These are phyloP conservation scores for Tarsius wallacei DNA, from an alignment of 2,797 vertebrate species.

Conservation along the genomic window DNA sequence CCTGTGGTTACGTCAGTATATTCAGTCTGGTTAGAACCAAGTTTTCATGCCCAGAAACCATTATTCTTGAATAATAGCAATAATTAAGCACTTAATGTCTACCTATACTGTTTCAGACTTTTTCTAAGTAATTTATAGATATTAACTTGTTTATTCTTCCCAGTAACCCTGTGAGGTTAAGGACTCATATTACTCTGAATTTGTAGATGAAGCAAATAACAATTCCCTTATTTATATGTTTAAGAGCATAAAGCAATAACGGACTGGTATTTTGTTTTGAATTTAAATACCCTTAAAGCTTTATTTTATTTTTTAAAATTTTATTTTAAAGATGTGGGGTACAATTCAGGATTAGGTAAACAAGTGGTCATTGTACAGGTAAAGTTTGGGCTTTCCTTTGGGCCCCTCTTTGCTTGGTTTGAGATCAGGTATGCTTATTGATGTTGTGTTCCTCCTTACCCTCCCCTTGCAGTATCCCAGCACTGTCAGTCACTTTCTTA, in stretches of 20 bases:
- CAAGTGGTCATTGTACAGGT: no score
- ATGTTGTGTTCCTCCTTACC: no score
- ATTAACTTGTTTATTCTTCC: not conserved
- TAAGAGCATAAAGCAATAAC: not conserved
- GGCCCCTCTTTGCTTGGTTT: no score
- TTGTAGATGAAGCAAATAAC: not conserved
- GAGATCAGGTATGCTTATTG: no score
- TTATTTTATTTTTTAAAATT: no score
- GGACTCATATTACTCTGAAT: not conserved
- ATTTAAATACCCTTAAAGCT: no score
- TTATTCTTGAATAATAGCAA: not conserved
- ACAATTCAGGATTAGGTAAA: no score
- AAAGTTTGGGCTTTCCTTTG: no score
- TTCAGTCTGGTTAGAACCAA: not conserved
- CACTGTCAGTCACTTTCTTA: no score
- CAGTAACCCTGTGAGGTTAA: not conserved
- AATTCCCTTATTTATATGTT: slow-evolving; percentile 19
- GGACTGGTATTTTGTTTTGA: not conserved
- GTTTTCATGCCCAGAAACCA: not conserved
- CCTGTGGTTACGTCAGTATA: rapidly evolving
- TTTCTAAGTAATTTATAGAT: not conserved
- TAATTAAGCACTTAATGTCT: not conserved
- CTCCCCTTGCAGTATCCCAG: no score
- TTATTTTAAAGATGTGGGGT: no score
- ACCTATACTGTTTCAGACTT: not conserved